A percentile compares a stretch with the other conserved stretches of the same genome.
Conservation (phyloP, 2,113 vertebrate species). For the Lasiurus cinereus region DNA sequence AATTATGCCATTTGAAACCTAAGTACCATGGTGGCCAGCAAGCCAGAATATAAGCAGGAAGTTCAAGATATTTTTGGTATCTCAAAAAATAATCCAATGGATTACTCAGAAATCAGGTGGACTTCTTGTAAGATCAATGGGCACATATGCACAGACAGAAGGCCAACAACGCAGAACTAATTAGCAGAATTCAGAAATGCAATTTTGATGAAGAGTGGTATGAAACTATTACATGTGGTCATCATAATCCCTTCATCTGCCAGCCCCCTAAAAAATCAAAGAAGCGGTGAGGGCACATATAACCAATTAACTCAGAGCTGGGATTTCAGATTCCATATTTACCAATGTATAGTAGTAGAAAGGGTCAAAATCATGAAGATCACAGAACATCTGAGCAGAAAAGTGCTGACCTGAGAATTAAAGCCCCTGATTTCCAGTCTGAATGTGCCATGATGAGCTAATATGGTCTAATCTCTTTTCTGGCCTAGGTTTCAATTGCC, state of each 20-base stretch:
- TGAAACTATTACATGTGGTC: background rate
- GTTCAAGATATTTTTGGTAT: background rate
- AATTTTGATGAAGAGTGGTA: background rate
- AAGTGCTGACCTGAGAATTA: background rate
- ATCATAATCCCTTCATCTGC: background rate
- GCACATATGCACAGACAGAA: background rate
- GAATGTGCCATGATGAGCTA: constrained; percentile 30
- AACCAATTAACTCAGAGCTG: background rate
- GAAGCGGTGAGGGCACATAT: background rate
- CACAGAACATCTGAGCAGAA: background rate
- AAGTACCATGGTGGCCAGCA: background rate
- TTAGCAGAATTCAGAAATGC: constrained; percentile 22
- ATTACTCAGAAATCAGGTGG: background rate
- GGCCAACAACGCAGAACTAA: constrained; percentile 47
- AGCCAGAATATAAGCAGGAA: constrained; percentile 33
- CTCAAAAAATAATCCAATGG: constrained; percentile 23
- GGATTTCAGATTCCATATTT: background rate
- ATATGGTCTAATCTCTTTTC: constrained; percentile 7
- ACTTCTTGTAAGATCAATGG: background rate
- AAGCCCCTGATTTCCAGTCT: background rate
- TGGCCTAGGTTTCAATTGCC: background rate
- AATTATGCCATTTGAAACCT: background rate
- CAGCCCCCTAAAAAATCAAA: background rate
- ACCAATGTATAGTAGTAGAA: background rate
- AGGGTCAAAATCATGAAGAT: constrained; percentile 29